Evolutionary conservation across 1,140 invertebrate species (phyloP).

Genomic region (Pseudomyrmex pallidus): DNA sequence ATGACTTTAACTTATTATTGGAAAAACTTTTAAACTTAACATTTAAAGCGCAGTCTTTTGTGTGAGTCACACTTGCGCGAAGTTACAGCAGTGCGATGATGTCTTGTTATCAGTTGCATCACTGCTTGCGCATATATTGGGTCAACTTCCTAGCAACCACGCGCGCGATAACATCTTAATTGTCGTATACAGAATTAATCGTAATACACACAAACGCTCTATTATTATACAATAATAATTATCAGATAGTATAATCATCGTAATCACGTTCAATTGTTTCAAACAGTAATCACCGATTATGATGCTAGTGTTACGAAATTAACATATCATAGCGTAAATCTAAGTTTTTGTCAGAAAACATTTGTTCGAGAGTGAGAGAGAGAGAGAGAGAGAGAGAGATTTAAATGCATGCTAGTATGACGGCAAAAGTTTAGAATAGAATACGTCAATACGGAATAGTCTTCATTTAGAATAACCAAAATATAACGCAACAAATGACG

Average conservation of each 20-base stretch:
- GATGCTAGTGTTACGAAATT: neutral
- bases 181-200: neutral
- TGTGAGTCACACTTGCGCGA: conserved; percentile 65
- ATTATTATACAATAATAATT: neutral
- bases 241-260: too few species aligned
- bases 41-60: conserved; percentile 38
- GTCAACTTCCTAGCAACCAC: neutral
- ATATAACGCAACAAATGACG: too few species aligned
- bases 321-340: neutral
- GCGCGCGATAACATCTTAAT: conserved; percentile 6
- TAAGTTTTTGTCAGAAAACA: too few species aligned
- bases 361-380: too few species aligned
- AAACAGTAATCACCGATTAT: neutral
- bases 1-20: neutral
- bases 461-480: too few species aligned
- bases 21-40: conserved; percentile 9
- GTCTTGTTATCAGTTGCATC: conserved; percentile 63
- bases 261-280: neutral
- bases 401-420: too few species aligned
- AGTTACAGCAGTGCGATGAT: conserved; percentile 12
- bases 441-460: too few species aligned
- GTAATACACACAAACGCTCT: neutral
- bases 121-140: conserved; percentile 15
- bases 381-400: too few species aligned
- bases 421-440: too few species aligned